A percentile compares a stretch with the other conserved stretches of the same genome.
Conservation (phyloP, 1,140 invertebrate species). For the Lepidostoma basale region DNA sequence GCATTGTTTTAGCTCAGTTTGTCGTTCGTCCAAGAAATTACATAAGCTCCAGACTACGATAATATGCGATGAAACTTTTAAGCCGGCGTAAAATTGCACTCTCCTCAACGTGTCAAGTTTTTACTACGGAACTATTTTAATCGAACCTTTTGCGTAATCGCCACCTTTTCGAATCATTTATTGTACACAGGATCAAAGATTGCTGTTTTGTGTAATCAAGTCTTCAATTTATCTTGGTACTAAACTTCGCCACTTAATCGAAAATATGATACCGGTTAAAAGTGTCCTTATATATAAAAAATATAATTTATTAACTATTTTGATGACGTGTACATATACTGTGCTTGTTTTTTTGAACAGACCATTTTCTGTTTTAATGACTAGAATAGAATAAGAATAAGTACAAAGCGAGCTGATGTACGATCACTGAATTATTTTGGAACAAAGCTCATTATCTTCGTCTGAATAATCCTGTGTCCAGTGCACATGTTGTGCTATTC, state of each 20-base stretch:
- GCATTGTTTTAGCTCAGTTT: conserved; percentile 21
- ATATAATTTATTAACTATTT: background rate
- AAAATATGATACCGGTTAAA: background rate
- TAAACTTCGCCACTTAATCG: background rate
- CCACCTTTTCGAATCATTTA: too few species aligned
- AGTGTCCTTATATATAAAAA: background rate
- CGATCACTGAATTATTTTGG: conserved; percentile 16
- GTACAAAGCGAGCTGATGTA: conserved; percentile 12
- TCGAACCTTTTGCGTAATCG: too few species aligned
- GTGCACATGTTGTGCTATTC: background rate
- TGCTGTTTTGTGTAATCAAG: background rate
- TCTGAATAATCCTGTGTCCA: background rate
- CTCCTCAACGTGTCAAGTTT: too few species aligned
- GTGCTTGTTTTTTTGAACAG: background rate
- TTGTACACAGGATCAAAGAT: too few species aligned
- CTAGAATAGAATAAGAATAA: background rate
- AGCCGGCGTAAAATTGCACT: too few species aligned
- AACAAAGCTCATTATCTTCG: conserved; percentile 10
- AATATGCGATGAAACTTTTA: too few species aligned
- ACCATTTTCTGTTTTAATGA: background rate
- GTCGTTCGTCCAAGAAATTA: conserved; percentile 8
- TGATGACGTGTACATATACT: background rate
- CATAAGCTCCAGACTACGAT: too few species aligned
- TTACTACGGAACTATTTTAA: too few species aligned
- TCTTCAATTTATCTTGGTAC: background rate